Percentiles rank a stretch among this genome's conserved stretches.
Evolutionary conservation across 2,888 invertebrate species (phyloP).

Genomic region (Dryobotodes eremita): DNA sequence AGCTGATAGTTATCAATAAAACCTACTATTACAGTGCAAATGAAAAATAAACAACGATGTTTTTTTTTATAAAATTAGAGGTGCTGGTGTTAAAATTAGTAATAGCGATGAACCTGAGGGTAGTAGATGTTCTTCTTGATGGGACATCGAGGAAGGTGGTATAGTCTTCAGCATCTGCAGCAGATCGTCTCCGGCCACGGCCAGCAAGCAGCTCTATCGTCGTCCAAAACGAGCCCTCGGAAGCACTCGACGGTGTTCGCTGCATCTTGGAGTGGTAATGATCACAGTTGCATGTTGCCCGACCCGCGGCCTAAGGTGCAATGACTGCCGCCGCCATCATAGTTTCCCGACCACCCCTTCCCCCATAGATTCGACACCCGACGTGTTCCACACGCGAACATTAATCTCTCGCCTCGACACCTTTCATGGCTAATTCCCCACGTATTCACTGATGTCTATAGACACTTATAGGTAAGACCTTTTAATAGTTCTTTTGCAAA

Average conservation of each 20-base stretch:
- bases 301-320: conserved; percentile 85
- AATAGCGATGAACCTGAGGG: conserved; percentile 79
- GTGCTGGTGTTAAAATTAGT: conserved; percentile 19
- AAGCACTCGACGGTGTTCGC: conserved; percentile 84
- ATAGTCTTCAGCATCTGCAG: conserved; percentile 84
- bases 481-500: conserved; percentile 72
- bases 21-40: conserved; percentile 17
- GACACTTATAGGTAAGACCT: conserved; percentile 67
- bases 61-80: neutral
- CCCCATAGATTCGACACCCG: conserved; percentile 85
- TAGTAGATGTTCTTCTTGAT: conserved; percentile 79
- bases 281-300: conserved; percentile 80
- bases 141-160: conserved; percentile 70
- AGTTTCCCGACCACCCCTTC: conserved; percentile 76
- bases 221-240: conserved; percentile 91
- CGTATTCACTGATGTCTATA: conserved; percentile 74
- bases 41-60: neutral
- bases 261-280: conserved; percentile 76
- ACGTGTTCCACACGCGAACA: conserved; percentile 86
- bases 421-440: conserved; percentile 78
- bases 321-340: conserved; percentile 86
- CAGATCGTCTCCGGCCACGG: conserved; percentile 87
- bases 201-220: conserved; percentile 92
- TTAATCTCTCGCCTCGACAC: conserved; percentile 84
- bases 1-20: conserved; percentile 41